Base-by-base conservation (phyloP, 2,888 invertebrate species). In the Ophion obscuratus region DNA sequence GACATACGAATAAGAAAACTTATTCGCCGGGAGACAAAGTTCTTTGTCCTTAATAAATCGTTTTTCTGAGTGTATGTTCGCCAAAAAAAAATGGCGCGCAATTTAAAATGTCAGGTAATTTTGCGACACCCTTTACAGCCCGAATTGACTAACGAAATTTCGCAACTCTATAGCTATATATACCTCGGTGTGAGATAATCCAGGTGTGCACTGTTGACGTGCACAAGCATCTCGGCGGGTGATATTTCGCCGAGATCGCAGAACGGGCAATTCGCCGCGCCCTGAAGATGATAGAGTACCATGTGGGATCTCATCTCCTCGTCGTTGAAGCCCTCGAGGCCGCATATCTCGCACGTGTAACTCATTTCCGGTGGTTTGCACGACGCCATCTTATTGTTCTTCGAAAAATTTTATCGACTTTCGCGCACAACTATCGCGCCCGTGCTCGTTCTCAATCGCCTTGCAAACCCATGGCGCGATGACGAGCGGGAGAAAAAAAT, bases 121-220 rank as follows among this genome's bases (percentile, higher is more conserved):
- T 4, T 31, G 31, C 3, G 31, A 31, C 31, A 1, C 31, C 4
- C 31, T 31, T 31, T 31, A 4, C 4, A 53, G 2, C 14, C 14
- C 11, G 53, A 17, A 17, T 53, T 5, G 53, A 53, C 53, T 2
- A 53, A 53, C 10, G 47, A 11, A 53, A 14, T 24, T 47, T 70
- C n/a, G 68, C 20, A 47, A 11, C 17, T 17, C 17, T 53, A 53
- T 14, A 68, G 20, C 9, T 17, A 68, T 68, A 81, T 62, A 44
- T 88, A 93, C 94, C 93, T 93, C n/a, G 94, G 97, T 67, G 97
- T 97, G 74, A 97, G 94, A 92, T 97, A 97, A 92, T 97, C 97
- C 88, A 97, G 95, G 94, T 98, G 98, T n/a, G 97, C 97, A 89
- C 96, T 96, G 93, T 97, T 97, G 1, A 98, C 97, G 92, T 98